Conservation (phyloP, 2,113 vertebrate species). For the Hucho hucho region DNA sequence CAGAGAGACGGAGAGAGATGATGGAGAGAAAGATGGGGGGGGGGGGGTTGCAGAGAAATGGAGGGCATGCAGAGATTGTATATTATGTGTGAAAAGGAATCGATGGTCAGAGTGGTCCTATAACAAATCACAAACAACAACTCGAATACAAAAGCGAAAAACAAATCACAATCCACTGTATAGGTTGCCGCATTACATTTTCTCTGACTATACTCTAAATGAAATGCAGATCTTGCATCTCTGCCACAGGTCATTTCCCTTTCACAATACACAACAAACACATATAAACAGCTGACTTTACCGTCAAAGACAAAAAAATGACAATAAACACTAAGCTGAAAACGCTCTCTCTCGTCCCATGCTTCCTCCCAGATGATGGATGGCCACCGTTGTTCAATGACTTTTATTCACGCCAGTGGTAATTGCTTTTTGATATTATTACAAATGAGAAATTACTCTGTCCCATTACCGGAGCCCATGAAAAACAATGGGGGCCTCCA, state of each 20-base stretch:
- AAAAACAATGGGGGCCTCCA: constrained; percentile 67
- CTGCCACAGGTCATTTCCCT: constrained; percentile 45
- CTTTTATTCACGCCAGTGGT: constrained; percentile 70
- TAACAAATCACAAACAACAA: background rate
- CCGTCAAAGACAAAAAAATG: too few relatives aligned
- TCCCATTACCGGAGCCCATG: constrained; percentile 62
- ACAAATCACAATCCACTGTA: background rate
- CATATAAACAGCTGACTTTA: constrained; percentile 43
- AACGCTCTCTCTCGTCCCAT: constrained; percentile 36
- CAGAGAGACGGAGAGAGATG: background rate
- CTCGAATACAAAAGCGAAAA: background rate
- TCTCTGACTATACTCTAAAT: background rate
- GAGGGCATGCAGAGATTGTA: too few relatives aligned
- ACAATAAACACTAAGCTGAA: constrained; percentile 15
- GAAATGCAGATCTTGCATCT: constrained; percentile 7
- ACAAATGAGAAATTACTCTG: constrained; percentile 75
- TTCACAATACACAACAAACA: constrained; percentile 40
- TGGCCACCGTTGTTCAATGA: constrained; percentile 69
- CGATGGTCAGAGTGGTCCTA: too few relatives aligned
- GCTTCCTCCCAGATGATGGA: constrained; percentile 64
- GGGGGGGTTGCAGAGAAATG: too few relatives aligned
- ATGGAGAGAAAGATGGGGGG: background rate
- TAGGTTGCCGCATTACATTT: background rate
- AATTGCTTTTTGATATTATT: constrained; percentile 78
- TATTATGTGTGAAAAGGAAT: too few relatives aligned